These are phyloP conservation scores for Hipposideros armiger DNA, from an alignment of 2,113 vertebrate genomes.

Conservation along the genomic window DNA sequence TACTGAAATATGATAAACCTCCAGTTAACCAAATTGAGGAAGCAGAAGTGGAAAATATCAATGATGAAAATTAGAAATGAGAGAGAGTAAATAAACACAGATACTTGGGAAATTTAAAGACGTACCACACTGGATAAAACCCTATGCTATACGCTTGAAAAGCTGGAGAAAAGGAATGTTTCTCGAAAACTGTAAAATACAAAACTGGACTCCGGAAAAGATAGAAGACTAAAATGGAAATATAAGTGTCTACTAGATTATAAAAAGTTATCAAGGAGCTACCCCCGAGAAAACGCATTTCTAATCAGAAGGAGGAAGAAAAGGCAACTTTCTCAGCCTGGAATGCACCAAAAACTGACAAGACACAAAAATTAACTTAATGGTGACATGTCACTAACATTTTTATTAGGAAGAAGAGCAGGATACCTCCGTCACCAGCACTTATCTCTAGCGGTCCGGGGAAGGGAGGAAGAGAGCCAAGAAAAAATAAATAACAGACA, in stretches of 20 bases:
- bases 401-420: background rate
- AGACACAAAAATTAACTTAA: background rate
- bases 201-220: background rate
- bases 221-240: background rate
- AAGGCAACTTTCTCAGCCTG: background rate
- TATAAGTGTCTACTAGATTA: background rate
- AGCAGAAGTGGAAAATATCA: background rate
- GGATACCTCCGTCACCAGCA: background rate
- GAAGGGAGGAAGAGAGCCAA: background rate
- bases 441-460: background rate
- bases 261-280: no score
- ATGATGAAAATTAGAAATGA: background rate
- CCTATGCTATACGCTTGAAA: background rate
- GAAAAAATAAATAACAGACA: no score
- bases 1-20: background rate
- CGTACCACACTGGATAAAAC: no score
- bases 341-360: background rate
- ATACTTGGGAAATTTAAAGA: background rate
- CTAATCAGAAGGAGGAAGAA: background rate
- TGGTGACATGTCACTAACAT: fast-evolving
- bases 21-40: background rate
- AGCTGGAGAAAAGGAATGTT: background rate
- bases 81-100: background rate
- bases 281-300: background rate
- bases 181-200: background rate